phyloP scores from a whole-genome alignment of 2,888 invertebrate species.

The Tolmerus cingulatus region DNA sequence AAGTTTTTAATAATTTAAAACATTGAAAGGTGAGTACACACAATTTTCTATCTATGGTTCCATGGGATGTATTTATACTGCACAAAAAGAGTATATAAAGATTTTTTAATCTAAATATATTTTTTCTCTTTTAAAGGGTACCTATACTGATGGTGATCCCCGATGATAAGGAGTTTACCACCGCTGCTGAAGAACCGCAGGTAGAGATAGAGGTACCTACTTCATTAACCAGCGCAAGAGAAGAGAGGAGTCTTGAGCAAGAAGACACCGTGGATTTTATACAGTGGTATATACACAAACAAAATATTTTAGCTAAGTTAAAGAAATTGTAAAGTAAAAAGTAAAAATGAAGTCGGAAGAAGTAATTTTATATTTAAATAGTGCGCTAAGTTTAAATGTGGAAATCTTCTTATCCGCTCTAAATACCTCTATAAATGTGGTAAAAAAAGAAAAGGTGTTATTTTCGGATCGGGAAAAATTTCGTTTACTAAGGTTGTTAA shows the following conservation, averaged over 20 bases:
- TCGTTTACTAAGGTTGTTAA: conserved; percentile 3
- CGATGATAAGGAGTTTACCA: neutral
- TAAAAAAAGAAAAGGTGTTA: conserved; percentile 11
- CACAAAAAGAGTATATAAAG: too few relatives aligned
- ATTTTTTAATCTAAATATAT: too few relatives aligned
- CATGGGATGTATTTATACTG: too few relatives aligned
- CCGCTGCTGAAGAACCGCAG: neutral
- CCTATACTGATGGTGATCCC: neutral
- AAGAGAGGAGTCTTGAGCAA: neutral
- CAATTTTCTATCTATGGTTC: too few relatives aligned
- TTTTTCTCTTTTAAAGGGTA: neutral
- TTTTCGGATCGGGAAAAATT: conserved; percentile 24
- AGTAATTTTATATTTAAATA: neutral
- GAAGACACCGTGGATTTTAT: neutral
- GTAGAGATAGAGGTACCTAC: neutral
- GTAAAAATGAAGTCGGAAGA: neutral
- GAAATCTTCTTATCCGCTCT: neutral
- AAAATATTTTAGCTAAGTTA: neutral
- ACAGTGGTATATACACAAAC: too few relatives aligned
- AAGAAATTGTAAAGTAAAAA: neutral
- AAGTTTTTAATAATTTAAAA: too few relatives aligned
- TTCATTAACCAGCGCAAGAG: neutral
- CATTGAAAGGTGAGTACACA: too few relatives aligned
- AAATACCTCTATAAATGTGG: neutral
- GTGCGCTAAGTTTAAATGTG: neutral